Evolutionary conservation across 1,140 invertebrate genomes (phyloP).

Genomic region (Drosophila chauvacae): DNA sequence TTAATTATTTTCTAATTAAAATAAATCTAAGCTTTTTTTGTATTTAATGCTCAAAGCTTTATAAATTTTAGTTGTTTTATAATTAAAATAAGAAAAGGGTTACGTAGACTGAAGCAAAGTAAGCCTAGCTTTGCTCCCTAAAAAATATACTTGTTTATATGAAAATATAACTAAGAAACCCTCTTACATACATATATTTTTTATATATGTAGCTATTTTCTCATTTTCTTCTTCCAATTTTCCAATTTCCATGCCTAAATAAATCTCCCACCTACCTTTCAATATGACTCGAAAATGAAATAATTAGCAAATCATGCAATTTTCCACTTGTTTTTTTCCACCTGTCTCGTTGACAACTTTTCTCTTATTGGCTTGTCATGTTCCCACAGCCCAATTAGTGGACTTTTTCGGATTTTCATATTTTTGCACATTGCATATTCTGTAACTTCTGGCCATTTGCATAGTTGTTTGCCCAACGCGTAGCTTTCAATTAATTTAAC

Average conservation of each 20-base stretch:
- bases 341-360: conserved; percentile 11
- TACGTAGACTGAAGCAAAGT: background rate
- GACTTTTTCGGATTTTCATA: conserved; percentile 19
- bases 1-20: too few relatives aligned
- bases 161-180: background rate
- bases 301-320: conserved; percentile 2
- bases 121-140: background rate
- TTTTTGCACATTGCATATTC: conserved; percentile 13
- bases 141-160: background rate
- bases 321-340: conserved; percentile 4
- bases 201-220: too few relatives aligned
- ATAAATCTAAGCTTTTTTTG: too few relatives aligned
- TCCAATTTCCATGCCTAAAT: background rate
- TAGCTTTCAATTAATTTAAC: conserved; percentile 66
- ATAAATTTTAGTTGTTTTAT: too few relatives aligned
- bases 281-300: background rate
- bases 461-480: conserved; percentile 5
- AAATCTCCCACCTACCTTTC: too few relatives aligned
- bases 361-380: conserved; percentile 30
- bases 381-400: conserved; percentile 56
- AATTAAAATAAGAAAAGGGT: too few relatives aligned
- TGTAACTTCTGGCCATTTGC: conserved; percentile 24
- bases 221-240: background rate
- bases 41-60: too few relatives aligned
- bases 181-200: too few relatives aligned